Evolutionary conservation across 2,888 invertebrate species (phyloP).

Genomic region (Dryobotodes eremita): DNA sequence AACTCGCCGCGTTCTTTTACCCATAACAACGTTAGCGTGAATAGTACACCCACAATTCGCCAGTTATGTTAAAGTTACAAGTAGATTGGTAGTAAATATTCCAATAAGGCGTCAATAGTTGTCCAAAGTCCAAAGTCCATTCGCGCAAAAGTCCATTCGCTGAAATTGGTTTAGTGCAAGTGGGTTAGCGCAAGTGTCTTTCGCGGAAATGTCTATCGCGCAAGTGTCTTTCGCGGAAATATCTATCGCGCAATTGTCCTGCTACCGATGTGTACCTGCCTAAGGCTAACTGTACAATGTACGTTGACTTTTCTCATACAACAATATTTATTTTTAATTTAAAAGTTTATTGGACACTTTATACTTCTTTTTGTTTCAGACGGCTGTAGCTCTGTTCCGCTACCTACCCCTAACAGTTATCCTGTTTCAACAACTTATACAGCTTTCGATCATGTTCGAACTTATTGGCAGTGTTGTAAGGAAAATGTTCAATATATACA

Average conservation of each 20-base stretch:
- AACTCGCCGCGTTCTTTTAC: too few species aligned
- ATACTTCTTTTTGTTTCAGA: constrained; percentile 42
- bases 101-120: too few species aligned
- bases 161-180: too few species aligned
- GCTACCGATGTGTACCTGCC: background rate
- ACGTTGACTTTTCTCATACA: background rate
- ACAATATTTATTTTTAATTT: background rate
- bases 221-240: too few species aligned
- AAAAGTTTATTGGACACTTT: background rate
- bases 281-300: background rate
- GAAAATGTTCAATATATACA: background rate
- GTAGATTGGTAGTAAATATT: too few species aligned
- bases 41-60: too few species aligned
- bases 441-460: constrained; percentile 71
- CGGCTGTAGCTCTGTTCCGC: constrained; percentile 32
- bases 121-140: too few species aligned
- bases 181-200: too few species aligned
- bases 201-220: background rate
- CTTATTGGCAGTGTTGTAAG: constrained; percentile 68
- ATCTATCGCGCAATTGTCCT: too few species aligned
- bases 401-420: constrained; percentile 68
- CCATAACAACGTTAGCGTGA: too few species aligned
- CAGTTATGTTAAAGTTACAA: too few species aligned
- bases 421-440: constrained; percentile 70
- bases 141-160: too few species aligned